Evolutionary conservation across 2,113 vertebrate genomes (phyloP), one percentile per base, ranked within the genome.

Genomic region (Spilogale gracilis): DNA sequence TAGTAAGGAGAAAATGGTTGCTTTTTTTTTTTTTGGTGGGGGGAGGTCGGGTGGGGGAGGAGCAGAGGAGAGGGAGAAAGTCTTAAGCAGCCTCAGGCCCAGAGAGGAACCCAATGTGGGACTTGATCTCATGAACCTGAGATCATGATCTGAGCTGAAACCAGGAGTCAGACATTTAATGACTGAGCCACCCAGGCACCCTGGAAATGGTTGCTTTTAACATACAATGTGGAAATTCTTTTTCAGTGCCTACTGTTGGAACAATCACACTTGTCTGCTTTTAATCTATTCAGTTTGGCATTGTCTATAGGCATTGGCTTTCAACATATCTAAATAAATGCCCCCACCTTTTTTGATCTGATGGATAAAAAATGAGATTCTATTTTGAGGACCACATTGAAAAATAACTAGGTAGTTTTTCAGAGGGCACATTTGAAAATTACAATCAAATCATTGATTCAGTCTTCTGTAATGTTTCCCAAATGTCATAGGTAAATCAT

Each of bases 321-420:
- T 84, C 71, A n/a, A 90, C 76, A 69, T 12, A 14, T 79, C 20
- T 45, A 30, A 38, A 88, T 88, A 95, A 96, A 86, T 94, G 32
- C 13, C 17, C 82, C 9, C 16, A 20, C 27, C 9, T 58, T 80
- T 48, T 93, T 81, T 84, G 21, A 83, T 69, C 30, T 69, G 16
- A 73, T 92, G 43, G 27, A 27, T n/a, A 56, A 80, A 79, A 83
- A 73, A 30, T 17, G 12, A 85, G 65, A 43, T 0, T 58, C 12
- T 2, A 25, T 67, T 96, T 93, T 92, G 60, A 80, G 87, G 93
- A n/a, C 17, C 30, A 30, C 14, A 7, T n/a, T 83, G 63, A 50
- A 91, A 89, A 95, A 56, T 17, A 80, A 5, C 9, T 43, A 71
- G 8, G 10, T 92, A 25, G 20, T 63, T 87, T 97, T 89, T 85